A percentile compares a stretch with the other conserved stretches of the same genome.
phyloP scores from a whole-genome alignment of 2,797 vertebrate genomes.

The Hypotaenidia philippensis region DNA sequence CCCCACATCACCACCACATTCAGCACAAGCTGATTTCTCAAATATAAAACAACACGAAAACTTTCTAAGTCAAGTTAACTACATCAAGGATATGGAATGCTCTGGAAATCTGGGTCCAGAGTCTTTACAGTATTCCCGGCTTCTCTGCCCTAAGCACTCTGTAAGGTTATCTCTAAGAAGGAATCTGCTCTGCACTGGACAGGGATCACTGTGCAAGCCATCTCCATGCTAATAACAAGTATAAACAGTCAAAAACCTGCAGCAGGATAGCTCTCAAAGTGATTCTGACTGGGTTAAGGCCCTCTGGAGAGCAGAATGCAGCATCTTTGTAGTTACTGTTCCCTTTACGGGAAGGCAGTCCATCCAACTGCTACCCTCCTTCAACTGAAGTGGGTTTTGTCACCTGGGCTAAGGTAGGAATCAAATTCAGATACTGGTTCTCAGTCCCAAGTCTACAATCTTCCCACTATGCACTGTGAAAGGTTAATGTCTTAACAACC shows the following conservation, averaged over 20 bases:
- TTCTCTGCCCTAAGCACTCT: neutral
- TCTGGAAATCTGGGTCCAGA: neutral
- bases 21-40: neutral
- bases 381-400: fast-evolving
- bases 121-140: too few relatives aligned
- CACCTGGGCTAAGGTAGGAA: neutral
- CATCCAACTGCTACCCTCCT: neutral
- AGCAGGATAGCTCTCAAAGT: neutral
- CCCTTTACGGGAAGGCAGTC: too few relatives aligned
- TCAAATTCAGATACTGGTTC: neutral
- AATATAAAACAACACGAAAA: neutral
- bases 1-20: neutral
- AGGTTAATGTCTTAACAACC: fast-evolving
- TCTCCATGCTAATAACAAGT: neutral
- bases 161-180: too few relatives aligned
- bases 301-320: fast-evolving
- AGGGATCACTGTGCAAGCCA: neutral
- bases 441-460: neutral
- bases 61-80: neutral
- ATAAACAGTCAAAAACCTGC: neutral
- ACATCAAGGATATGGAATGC: neutral
- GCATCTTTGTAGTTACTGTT: neutral
- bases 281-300: fast-evolving
- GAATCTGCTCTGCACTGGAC: neutral
- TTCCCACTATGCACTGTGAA: neutral